phyloP scores from a whole-genome alignment of 1,140 invertebrate genomes.

The Aphidius gifuensis region DNA sequence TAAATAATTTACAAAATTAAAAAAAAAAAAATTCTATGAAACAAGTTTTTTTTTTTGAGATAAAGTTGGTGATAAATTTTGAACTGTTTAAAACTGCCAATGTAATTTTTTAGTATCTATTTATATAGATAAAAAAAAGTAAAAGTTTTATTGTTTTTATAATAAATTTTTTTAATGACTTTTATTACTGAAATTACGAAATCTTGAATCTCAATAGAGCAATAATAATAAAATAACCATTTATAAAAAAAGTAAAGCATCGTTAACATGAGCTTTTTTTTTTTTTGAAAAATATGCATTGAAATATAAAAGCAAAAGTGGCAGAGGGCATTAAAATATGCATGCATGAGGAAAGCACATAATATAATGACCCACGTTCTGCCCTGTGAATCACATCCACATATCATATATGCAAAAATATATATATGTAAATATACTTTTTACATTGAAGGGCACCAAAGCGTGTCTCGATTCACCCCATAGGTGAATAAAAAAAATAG shows the following conservation, averaged over 20 bases:
- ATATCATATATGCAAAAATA: constrained; percentile 3
- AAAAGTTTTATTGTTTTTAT: too few species aligned
- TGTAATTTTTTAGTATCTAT: too few species aligned
- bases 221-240: constrained; percentile 1
- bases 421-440: constrained; percentile 14
- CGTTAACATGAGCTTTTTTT: constrained; percentile 7
- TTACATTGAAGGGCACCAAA: constrained; percentile 3
- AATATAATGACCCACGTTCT: constrained; percentile 25
- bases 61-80: too few species aligned
- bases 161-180: too few species aligned
- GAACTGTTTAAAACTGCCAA: too few species aligned
- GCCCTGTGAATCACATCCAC: constrained; percentile 13
- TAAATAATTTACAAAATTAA: too few species aligned
- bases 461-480: background rate
- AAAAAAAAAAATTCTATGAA: too few species aligned
- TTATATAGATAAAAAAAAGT: too few species aligned
- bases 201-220: background rate
- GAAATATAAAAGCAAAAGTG: constrained; percentile 2
- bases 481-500: background rate
- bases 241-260: background rate
- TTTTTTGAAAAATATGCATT: constrained; percentile 11
- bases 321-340: too few species aligned
- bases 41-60: too few species aligned
- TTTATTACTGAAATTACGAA: too few species aligned
- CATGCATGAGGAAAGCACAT: constrained; percentile 11